A percentile compares a stretch with the other conserved stretches of the same genome.
These are phyloP conservation scores for Zygogramma bicolorata DNA, from an alignment of 2,888 invertebrate species.

Conservation along the genomic window DNA sequence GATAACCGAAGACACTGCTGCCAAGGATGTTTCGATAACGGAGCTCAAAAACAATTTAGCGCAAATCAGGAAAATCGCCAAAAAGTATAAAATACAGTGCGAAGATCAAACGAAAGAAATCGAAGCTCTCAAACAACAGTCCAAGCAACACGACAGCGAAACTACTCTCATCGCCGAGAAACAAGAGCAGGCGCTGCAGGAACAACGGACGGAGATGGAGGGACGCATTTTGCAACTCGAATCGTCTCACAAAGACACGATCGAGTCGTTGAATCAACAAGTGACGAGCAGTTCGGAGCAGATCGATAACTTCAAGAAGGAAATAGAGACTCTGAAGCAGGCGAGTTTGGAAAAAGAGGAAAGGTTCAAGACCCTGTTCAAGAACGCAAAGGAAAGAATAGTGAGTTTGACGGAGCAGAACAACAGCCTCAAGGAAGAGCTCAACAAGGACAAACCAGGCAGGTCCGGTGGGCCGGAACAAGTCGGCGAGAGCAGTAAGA, in stretches of 20 bases:
- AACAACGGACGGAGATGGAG: slow-evolving; percentile 67
- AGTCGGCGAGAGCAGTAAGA: slow-evolving; percentile 62
- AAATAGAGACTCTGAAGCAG: slow-evolving; percentile 66
- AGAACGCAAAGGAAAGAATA: slow-evolving; percentile 81
- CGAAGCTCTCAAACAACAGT: slow-evolving; percentile 65
- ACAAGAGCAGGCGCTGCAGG: slow-evolving; percentile 67
- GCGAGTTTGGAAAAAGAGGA: slow-evolving; percentile 66
- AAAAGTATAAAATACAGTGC: slow-evolving; percentile 90
- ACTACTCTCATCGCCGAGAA: slow-evolving; percentile 64
- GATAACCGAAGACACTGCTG: slow-evolving; percentile 74
- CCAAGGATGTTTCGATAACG: slow-evolving; percentile 76
- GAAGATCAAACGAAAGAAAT: slow-evolving; percentile 79
- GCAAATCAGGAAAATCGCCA: slow-evolving; percentile 86
- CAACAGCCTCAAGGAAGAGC: slow-evolving; percentile 72
- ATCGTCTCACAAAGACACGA: slow-evolving; percentile 65
- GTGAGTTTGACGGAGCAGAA: slow-evolving; percentile 79
- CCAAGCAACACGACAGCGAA: slow-evolving; percentile 69
- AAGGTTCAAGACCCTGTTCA: slow-evolving; percentile 71
- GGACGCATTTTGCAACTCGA: slow-evolving; percentile 65
- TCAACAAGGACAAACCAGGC: slow-evolving; percentile 55
- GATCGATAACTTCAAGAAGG: slow-evolving; percentile 70
- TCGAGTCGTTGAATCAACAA: slow-evolving; percentile 67
- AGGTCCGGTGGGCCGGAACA: slow-evolving; percentile 65
- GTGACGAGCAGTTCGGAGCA: slow-evolving; percentile 67
- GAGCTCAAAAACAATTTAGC: slow-evolving; percentile 66